Conservation (phyloP, 2,113 vertebrate genomes). For the Clinocottus analis region DNA sequence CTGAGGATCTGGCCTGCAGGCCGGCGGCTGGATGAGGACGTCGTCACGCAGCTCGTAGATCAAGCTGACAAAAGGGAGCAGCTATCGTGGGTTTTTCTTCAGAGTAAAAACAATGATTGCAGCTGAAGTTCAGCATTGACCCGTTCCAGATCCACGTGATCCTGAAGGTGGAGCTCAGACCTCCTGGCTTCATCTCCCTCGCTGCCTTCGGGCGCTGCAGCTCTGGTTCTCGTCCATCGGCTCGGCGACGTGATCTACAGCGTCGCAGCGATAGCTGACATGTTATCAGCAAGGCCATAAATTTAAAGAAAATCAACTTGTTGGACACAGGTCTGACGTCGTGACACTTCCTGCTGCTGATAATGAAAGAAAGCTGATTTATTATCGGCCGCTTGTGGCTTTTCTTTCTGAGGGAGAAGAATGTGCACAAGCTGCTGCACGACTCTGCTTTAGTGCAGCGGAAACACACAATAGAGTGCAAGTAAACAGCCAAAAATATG, state of each 20-base stretch:
- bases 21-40: conserved; percentile 39
- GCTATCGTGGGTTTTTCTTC: conserved; percentile 43
- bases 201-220: conserved; percentile 19
- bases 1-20: conserved; percentile 18
- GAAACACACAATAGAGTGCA: conserved; percentile 53
- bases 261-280: conserved; percentile 62
- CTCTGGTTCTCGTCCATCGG: conserved; percentile 70
- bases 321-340: conserved; percentile 62
- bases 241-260: conserved; percentile 71
- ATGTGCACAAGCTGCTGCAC: conserved; percentile 50
- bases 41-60: conserved; percentile 53
- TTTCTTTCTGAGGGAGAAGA: conserved; percentile 46
- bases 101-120: conserved; percentile 58
- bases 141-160: conserved; percentile 48
- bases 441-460: conserved; percentile 50
- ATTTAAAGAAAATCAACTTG: conserved; percentile 68
- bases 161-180: conserved; percentile 53
- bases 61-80: conserved; percentile 58
- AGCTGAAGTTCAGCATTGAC: conserved; percentile 41
- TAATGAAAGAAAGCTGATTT: conserved; percentile 55
- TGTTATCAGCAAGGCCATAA: conserved; percentile 66
- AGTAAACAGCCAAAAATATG: conserved; percentile 67
- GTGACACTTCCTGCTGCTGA: conserved; percentile 48
- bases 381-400: conserved; percentile 55
- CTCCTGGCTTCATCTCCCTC: conserved; percentile 24